Evolutionary conservation across 2,888 invertebrate species (phyloP), one percentile per base, ranked within the genome.

Genomic region (Nesidiocoris tenuis): DNA sequence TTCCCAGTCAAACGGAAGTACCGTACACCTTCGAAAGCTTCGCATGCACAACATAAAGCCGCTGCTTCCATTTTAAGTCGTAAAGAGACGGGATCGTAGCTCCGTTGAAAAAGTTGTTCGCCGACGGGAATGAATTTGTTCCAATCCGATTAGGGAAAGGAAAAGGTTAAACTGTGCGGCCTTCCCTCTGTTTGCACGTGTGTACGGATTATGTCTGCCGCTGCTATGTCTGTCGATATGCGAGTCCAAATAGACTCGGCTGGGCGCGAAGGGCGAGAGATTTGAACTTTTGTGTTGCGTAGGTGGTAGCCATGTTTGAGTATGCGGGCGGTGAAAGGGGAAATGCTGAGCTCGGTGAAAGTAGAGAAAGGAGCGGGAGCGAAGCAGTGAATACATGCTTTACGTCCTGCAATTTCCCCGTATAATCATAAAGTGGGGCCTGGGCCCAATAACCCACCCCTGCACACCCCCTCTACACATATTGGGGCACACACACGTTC

Each of bases 381-480:
- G 68, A 56, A 24, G 59, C 25, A 23, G 64, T 74, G 65, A 74
- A 74, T 74, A 65, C 74, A 74, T 74, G 74, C 64, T 74, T 74
- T 74, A 74, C 74, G 65, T 57, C 59, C 74, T 23, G 74, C 74
- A 74, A 74, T 74, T 74, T 65, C 74, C 65, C 59, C 65, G 65
- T 74, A 74, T 74, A 66, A 74, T 74, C 65, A 74, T 74, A 74
- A 74, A 74, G 59, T 57, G 57, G 25, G 24, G 66, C 16, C 66
- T 18, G 55, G 65, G 24, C 39, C 24, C 39, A 25, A 25, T 24
- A 25, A 54, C 66, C 39, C 39, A 54, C 17, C 19, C 65, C 55
- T 54, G 54, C 18, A 17, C 17, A 24, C 66, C 66, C 54, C 21
- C 22, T 54, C 54, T 39, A 66, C 66, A 54, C 66, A 54, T 19